Evolutionary conservation across 2,888 invertebrate species (phyloP).

Genomic region (Acrobasis consociella): DNA sequence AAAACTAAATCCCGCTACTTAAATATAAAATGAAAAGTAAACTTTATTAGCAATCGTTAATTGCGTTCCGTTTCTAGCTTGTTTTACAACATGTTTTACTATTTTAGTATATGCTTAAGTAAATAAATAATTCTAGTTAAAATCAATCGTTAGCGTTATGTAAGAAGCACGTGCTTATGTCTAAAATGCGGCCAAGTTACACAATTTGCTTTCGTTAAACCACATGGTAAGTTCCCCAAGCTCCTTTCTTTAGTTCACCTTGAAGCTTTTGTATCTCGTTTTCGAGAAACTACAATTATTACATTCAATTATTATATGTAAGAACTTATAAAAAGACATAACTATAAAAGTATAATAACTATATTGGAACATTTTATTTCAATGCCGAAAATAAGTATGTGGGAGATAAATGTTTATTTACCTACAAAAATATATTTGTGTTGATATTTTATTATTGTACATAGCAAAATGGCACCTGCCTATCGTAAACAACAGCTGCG

Average conservation of each 20-base stretch:
- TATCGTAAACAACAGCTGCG: too few relatives aligned
- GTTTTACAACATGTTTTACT: background rate
- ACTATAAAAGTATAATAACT: background rate
- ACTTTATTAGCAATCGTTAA: background rate
- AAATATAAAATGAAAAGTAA: background rate
- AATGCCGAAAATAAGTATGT: background rate
- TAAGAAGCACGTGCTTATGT: constrained; percentile 24
- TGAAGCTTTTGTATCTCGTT: constrained; percentile 21
- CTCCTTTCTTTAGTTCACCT: constrained; percentile 29
- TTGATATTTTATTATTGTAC: too few relatives aligned
- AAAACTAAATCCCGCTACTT: too few relatives aligned
- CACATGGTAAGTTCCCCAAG: constrained; percentile 22
- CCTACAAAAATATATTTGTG: too few relatives aligned
- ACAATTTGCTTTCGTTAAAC: constrained; percentile 32
- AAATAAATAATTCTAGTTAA: constrained; percentile 7
- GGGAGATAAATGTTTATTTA: too few relatives aligned
- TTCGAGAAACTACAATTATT: background rate
- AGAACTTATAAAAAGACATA: background rate
- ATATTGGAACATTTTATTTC: background rate
- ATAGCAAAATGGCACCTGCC: too few relatives aligned
- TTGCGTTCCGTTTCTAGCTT: background rate
- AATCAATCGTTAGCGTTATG: constrained; percentile 7
- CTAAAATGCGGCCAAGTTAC: constrained; percentile 38
- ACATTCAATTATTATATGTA: background rate
- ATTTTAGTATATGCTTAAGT: background rate